These are phyloP conservation scores for Siniperca knerii DNA, from an alignment of 2,113 vertebrate genomes.

Conservation along the genomic window DNA sequence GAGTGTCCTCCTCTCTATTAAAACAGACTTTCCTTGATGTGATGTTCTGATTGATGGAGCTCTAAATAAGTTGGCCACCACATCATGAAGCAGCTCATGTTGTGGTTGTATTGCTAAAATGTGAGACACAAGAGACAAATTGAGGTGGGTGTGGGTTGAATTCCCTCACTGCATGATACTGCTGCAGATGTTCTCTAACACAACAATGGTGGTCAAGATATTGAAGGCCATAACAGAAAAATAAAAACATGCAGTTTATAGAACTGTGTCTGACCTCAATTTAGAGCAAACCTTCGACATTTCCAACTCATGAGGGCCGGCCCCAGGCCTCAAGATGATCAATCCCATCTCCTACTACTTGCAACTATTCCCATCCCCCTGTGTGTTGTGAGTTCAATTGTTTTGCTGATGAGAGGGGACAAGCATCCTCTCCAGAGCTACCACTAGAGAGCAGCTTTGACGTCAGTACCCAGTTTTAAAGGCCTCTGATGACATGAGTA, in stretches of 20 bases:
- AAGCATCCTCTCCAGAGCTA: slow-evolving; percentile 38
- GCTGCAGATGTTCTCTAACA: slow-evolving; percentile 17
- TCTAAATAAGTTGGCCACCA: slow-evolving; percentile 1
- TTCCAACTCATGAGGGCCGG: neutral
- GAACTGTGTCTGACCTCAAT: slow-evolving; percentile 22
- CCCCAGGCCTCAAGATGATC: slow-evolving; percentile 1
- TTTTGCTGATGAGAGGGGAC: slow-evolving; percentile 40
- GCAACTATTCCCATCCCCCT: slow-evolving; percentile 7
- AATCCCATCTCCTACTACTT: slow-evolving; percentile 17
- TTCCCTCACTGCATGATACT: slow-evolving; percentile 3
- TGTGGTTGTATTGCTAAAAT: slow-evolving; percentile 27
- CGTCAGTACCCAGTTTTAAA: slow-evolving; percentile 30
- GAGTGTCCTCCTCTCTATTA: neutral
- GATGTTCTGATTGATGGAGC: neutral
- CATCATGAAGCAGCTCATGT: slow-evolving; percentile 10
- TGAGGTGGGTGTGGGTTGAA: slow-evolving; percentile 33
- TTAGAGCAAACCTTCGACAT: slow-evolving; percentile 23
- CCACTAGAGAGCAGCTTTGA: slow-evolving; percentile 63
- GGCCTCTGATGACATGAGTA: slow-evolving; percentile 35
- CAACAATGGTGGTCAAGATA: slow-evolving; percentile 9
- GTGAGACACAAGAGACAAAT: slow-evolving; percentile 33
- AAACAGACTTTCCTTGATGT: neutral
- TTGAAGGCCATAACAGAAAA: neutral
- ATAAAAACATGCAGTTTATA: neutral
- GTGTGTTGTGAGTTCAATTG: slow-evolving; percentile 15